These are phyloP conservation scores for Cerceris rybyensis DNA, from an alignment of 2,888 invertebrate genomes.

Conservation along the genomic window DNA sequence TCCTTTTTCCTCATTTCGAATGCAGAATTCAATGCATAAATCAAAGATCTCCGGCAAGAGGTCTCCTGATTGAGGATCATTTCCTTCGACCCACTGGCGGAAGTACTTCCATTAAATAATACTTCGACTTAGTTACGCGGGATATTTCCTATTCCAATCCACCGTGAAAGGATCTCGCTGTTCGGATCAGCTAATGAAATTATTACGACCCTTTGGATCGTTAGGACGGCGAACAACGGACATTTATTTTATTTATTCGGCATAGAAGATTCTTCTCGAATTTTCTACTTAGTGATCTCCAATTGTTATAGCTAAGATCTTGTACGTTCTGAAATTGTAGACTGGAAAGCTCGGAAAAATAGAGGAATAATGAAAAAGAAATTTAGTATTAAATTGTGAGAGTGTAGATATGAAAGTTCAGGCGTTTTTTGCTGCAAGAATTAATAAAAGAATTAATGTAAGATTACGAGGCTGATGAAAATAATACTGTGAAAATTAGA, in stretches of 20 bases:
- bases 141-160: slow-evolving; percentile 19
- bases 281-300: neutral
- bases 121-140: slow-evolving; percentile 17
- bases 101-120: slow-evolving; percentile 38
- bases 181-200: slow-evolving; percentile 19
- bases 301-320: too few species aligned
- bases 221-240: neutral
- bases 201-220: slow-evolving; percentile 7
- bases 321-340: too few species aligned
- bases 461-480: too few species aligned
- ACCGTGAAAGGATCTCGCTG: neutral
- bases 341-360: too few species aligned
- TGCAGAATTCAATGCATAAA: neutral
- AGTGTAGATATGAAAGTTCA: too few species aligned
- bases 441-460: too few species aligned
- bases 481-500: too few species aligned
- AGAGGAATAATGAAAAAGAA: too few species aligned
- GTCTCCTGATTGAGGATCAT: neutral
- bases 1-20: neutral
- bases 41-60: neutral
- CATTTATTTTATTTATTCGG: neutral
- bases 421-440: too few species aligned
- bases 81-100: slow-evolving; percentile 16
- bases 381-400: too few species aligned
- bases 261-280: neutral